Percentiles rank a stretch among this genome's conserved stretches.
These are phyloP conservation scores for Melanocharis versteri DNA, from an alignment of 2,113 vertebrate genomes.

Conservation along the genomic window DNA sequence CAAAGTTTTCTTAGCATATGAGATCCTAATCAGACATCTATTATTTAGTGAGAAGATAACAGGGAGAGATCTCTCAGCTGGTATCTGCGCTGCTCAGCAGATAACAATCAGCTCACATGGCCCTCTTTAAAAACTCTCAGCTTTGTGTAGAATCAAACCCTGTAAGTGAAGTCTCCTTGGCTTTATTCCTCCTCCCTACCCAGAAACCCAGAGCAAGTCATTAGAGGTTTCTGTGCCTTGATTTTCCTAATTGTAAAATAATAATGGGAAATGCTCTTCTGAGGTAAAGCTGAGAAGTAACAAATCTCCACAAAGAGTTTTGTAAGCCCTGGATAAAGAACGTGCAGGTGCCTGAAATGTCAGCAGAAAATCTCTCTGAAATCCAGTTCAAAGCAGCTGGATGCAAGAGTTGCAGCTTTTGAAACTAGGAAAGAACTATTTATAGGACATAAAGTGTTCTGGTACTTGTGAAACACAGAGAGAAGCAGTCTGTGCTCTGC, in stretches of 20 bases:
- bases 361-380: neutral
- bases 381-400: conserved; percentile 14
- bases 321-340: neutral
- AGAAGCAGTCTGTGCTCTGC: neutral
- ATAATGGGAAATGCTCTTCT: neutral
- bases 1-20: neutral
- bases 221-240: neutral
- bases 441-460: neutral
- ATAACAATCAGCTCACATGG: neutral
- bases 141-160: neutral
- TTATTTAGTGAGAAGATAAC: conserved; percentile 8
- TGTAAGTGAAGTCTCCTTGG: neutral
- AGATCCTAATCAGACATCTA: neutral
- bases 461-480: neutral
- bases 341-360: neutral
- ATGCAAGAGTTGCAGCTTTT: neutral
- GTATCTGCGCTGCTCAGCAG: conserved; percentile 9
- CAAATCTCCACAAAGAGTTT: neutral
- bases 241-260: neutral
- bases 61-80: neutral
- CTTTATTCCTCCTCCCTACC: neutral
- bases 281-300: neutral
- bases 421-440: neutral
- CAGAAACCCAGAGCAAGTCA: neutral
- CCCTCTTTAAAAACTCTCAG: neutral